These are phyloP conservation scores for Euthynnus affinis DNA, from an alignment of 2,797 vertebrate species.

Conservation along the genomic window DNA sequence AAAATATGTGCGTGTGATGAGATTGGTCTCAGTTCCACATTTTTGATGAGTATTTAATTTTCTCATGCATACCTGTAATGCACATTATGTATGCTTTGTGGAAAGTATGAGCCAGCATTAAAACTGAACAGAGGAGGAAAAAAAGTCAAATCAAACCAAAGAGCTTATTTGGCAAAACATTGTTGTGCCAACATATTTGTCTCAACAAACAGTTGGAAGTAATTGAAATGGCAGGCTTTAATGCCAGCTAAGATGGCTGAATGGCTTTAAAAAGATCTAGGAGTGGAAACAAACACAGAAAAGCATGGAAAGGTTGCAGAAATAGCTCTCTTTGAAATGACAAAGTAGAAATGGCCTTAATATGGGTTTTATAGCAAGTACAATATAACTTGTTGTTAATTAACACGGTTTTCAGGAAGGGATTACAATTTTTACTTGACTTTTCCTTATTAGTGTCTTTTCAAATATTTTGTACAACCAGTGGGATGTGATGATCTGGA, in stretches of 20 bases:
- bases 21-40: not conserved
- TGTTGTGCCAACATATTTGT: slow-evolving; percentile 20
- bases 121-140: not conserved
- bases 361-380: not conserved
- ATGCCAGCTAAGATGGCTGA: not conserved
- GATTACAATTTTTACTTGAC: not conserved
- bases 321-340: not conserved
- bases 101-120: not conserved
- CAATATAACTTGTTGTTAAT: not conserved
- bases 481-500: not conserved
- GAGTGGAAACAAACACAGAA: not conserved
- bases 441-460: not conserved
- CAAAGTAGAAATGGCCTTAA: not conserved
- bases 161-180: not conserved
- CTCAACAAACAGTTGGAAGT: slow-evolving; percentile 2
- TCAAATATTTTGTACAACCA: not conserved
- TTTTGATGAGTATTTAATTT: not conserved
- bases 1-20: not conserved
- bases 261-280: not conserved
- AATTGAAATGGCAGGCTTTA: not conserved
- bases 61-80: not conserved
- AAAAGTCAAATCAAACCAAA: not conserved
- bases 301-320: not conserved
- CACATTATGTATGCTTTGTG: not conserved
- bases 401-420: not conserved